phyloP scores from a whole-genome alignment of 2,888 invertebrate species.

The Cylloceria caligata region DNA sequence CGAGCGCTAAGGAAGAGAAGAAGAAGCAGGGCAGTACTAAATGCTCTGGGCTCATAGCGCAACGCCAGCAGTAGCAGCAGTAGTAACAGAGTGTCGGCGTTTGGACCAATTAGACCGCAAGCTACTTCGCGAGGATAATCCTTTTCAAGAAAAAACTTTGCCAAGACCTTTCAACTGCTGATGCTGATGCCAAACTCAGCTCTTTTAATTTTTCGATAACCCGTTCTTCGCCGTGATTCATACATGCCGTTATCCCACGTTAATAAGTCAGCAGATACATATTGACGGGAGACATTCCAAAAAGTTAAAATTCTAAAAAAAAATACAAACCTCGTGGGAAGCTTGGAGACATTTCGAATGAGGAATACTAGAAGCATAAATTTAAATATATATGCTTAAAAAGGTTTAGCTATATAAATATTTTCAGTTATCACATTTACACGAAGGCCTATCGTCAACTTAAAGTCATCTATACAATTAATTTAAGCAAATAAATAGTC shows the following conservation, averaged over 20 bases:
- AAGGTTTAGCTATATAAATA: no score
- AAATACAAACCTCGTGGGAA: no score
- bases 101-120: slow-evolving; percentile 59
- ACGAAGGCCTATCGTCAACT: no score
- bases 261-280: neutral
- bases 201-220: slow-evolving; percentile 8
- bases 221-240: neutral
- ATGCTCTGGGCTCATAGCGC: slow-evolving; percentile 17
- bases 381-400: no score
- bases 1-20: neutral
- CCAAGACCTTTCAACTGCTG: slow-evolving; percentile 24
- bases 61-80: slow-evolving; percentile 10
- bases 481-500: no score
- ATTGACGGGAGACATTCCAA: no score
- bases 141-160: slow-evolving; percentile 40
- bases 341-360: no score
- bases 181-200: slow-evolving; percentile 6
- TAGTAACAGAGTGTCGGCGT: slow-evolving; percentile 44
- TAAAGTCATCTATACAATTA: no score
- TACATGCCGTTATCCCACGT: neutral
- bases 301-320: no score
- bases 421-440: no score
- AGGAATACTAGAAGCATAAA: no score
- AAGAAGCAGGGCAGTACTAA: slow-evolving; percentile 23
- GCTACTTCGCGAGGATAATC: slow-evolving; percentile 58